These are phyloP conservation scores for Cacoxenus indagator DNA, from an alignment of 2,888 invertebrate genomes.

Conservation along the genomic window DNA sequence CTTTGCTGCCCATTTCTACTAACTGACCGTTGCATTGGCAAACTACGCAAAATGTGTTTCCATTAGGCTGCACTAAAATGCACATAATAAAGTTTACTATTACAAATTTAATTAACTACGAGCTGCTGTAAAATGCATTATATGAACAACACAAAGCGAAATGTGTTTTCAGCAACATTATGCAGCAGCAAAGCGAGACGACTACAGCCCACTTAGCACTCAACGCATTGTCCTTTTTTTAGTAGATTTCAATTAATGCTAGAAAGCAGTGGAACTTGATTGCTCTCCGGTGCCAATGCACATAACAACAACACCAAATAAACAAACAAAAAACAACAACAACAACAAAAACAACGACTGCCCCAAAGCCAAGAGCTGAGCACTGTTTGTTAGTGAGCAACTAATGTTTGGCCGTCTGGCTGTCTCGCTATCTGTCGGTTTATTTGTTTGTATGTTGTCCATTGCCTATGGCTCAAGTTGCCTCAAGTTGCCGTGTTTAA, in stretches of 20 bases:
- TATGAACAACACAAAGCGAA: not conserved
- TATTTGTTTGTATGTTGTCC: not conserved
- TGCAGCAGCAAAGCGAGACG: not conserved
- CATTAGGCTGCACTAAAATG: not conserved
- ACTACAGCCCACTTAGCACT: too few species aligned
- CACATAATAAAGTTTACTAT: constrained; percentile 1
- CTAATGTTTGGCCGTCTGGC: constrained; percentile 5
- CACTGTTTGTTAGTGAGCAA: too few species aligned
- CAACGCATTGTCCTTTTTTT: not conserved
- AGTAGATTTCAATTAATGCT: constrained; percentile 17
- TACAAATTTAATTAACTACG: constrained; percentile 12
- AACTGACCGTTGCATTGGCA: too few species aligned
- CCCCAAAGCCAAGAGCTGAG: not conserved
- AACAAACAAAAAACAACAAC: not conserved
- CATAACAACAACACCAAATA: not conserved
- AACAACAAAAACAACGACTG: not conserved
- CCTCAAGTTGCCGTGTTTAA: not conserved
- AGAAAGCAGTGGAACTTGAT: constrained; percentile 1
- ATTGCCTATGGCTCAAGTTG: not conserved
- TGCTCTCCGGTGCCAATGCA: constrained; percentile 17
- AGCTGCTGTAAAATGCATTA: not conserved
- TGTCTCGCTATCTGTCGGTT: not conserved
- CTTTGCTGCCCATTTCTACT: too few species aligned
- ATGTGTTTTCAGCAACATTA: not conserved
- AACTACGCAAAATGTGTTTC: not conserved